A percentile compares a stretch with the other conserved stretches of the same genome.
Evolutionary conservation across 1,140 invertebrate species (phyloP).

Genomic region (Cotesia chilonis): DNA sequence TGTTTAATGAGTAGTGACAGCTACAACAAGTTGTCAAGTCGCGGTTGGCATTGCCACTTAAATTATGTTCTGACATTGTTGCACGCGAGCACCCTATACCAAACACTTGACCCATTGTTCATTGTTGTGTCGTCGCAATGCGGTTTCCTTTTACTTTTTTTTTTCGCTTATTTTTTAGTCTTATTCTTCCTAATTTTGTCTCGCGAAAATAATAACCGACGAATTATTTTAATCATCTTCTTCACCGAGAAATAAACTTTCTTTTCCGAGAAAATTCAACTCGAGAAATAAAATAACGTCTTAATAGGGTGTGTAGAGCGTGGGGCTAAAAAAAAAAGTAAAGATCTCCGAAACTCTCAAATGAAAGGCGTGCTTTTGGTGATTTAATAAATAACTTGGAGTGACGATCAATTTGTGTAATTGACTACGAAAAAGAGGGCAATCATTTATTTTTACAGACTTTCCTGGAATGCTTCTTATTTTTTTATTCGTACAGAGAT

Average conservation of each 20-base stretch:
- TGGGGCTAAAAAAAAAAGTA: neutral
- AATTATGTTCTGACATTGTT: slow-evolving; percentile 51
- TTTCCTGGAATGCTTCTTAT: too few species aligned
- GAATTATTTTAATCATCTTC: too few species aligned
- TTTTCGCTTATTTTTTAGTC: neutral
- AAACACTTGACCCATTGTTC: slow-evolving; percentile 51
- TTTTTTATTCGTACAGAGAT: too few species aligned
- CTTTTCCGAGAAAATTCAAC: too few species aligned
- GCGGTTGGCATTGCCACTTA: slow-evolving; percentile 35
- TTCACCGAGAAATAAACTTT: too few species aligned
- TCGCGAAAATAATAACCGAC: too few species aligned
- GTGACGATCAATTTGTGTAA: slow-evolving; percentile 22
- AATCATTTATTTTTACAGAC: too few species aligned
- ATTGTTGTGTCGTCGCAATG: slow-evolving; percentile 11
- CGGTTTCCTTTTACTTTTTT: neutral
- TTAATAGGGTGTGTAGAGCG: neutral
- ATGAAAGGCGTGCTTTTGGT: slow-evolving; percentile 4
- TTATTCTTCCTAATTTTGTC: too few species aligned
- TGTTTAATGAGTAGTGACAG: too few species aligned
- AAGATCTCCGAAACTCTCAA: neutral
- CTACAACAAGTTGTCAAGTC: too few species aligned
- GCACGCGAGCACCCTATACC: slow-evolving; percentile 30
- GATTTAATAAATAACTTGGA: slow-evolving; percentile 14
- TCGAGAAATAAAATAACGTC: too few species aligned
- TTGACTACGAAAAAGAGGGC: neutral